Percentiles rank a stretch among this genome's conserved stretches.
These are phyloP conservation scores for Drosophila prostipennis DNA, from an alignment of 2,888 invertebrate species.

Conservation along the genomic window DNA sequence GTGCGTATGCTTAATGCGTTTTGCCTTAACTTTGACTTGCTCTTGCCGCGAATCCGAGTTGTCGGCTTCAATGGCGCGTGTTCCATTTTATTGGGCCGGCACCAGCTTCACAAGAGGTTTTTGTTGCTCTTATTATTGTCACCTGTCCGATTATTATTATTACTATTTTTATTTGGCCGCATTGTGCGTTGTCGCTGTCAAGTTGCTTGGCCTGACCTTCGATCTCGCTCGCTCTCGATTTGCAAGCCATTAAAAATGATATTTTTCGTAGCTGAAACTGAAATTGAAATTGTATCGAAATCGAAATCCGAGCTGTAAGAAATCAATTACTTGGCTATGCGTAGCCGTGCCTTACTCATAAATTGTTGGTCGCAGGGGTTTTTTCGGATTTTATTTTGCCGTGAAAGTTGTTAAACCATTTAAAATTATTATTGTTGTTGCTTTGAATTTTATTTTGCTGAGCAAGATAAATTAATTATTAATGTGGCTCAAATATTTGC, in stretches of 20 bases:
- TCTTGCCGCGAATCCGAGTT: slow-evolving; percentile 18
- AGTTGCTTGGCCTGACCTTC: slow-evolving; percentile 58
- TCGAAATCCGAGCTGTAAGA: slow-evolving; percentile 45
- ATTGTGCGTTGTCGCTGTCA: slow-evolving; percentile 64
- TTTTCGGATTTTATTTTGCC: slow-evolving; percentile 26
- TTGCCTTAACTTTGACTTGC: slow-evolving; percentile 36
- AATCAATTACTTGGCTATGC: slow-evolving; percentile 71
- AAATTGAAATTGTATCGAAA: slow-evolving; percentile 48
- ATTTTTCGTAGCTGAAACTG: slow-evolving; percentile 55
- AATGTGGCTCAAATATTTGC: slow-evolving; percentile 42
- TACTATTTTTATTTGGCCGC: slow-evolving; percentile 46
- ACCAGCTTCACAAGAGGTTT: slow-evolving; percentile 48
- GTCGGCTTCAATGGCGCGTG: slow-evolving; percentile 61
- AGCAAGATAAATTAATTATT: slow-evolving; percentile 53
- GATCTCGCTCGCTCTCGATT: slow-evolving; percentile 65
- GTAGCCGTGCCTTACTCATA: slow-evolving; percentile 46
- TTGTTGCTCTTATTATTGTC: slow-evolving; percentile 73
- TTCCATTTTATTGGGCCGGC: slow-evolving; percentile 58
- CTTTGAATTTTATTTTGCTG: slow-evolving; percentile 22
- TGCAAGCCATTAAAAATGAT: slow-evolving; percentile 73
- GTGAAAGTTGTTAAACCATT: slow-evolving; percentile 58
- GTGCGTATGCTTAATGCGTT: slow-evolving; percentile 70
- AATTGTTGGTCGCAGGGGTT: slow-evolving; percentile 3
- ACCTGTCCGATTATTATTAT: slow-evolving; percentile 77
- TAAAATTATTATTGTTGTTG: slow-evolving; percentile 26